Percentiles rank a stretch among this genome's conserved stretches.
phyloP scores from a whole-genome alignment of 2,113 vertebrate genomes.

The Furnarius figulus region DNA sequence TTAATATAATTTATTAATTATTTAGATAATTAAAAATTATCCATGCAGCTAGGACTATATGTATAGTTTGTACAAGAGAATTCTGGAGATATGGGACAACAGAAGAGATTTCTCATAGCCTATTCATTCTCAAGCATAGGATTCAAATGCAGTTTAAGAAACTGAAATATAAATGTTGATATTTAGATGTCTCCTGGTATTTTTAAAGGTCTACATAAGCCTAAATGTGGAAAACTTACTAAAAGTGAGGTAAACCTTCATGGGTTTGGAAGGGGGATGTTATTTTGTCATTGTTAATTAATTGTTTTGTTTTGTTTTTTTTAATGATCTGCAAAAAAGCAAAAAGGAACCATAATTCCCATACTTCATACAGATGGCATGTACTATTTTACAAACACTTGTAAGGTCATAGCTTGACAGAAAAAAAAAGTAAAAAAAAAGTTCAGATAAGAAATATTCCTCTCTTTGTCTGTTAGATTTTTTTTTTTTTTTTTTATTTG shows the following conservation, averaged over 20 bases:
- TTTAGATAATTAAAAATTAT: not conserved
- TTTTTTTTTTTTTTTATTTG: not conserved
- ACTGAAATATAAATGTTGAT: not conserved
- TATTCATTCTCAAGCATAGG: not conserved
- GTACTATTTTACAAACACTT: not conserved
- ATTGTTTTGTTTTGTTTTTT: not conserved
- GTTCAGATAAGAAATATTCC: not conserved
- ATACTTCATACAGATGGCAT: not conserved
- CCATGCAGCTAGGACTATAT: not conserved
- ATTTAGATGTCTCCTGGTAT: not conserved
- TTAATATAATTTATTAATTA: not conserved
- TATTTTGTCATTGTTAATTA: not conserved
- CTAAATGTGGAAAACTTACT: not conserved
- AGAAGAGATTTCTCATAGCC: not conserved
- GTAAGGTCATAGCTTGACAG: not conserved
- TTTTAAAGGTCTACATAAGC: not conserved
- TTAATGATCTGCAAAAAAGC: not conserved
- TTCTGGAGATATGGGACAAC: not conserved
- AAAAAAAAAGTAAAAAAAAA: not conserved
- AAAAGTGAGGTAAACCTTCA: not conserved
- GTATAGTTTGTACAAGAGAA: not conserved
- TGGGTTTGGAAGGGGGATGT: rapidly evolving
- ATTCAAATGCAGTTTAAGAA: not conserved
- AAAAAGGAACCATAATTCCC: not conserved
- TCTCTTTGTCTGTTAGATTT: not conserved